phyloP scores from a whole-genome alignment of 2,888 invertebrate genomes.

The Melanostoma scalare region DNA sequence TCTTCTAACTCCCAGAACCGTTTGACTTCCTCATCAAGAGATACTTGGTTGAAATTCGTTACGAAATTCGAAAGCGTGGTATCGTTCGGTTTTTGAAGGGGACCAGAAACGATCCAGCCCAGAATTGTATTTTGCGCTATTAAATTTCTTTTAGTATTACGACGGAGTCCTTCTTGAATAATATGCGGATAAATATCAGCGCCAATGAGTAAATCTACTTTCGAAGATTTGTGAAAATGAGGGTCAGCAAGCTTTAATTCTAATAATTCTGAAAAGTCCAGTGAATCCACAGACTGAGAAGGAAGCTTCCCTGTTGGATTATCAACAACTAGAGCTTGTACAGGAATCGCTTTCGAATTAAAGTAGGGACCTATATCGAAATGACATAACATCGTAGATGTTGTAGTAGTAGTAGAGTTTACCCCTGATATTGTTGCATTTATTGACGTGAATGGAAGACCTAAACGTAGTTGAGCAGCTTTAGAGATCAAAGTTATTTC shows the following conservation, averaged over 20 bases:
- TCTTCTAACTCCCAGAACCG: too few species aligned
- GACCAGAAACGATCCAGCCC: too few species aligned
- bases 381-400: constrained; percentile 1
- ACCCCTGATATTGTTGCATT: constrained; percentile 18
- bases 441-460: neutral
- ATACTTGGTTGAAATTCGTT: too few species aligned
- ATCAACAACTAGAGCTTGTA: constrained; percentile 21
- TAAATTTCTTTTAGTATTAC: too few species aligned
- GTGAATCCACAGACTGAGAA: neutral
- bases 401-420: constrained; percentile 1
- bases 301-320: constrained; percentile 31
- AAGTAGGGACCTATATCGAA: neutral
- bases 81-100: too few species aligned
- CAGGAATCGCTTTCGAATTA: neutral
- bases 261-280: neutral
- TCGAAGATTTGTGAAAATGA: too few species aligned
- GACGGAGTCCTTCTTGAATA: too few species aligned
- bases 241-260: constrained; percentile 18
- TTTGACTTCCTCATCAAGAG: too few species aligned
- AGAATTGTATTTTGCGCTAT: too few species aligned
- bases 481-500: constrained; percentile 24
- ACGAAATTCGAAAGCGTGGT: too few species aligned
- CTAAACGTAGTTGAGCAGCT: constrained; percentile 4
- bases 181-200: too few species aligned
- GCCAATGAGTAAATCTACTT: too few species aligned